A percentile compares a stretch with the other conserved stretches of the same genome.
phyloP scores from a whole-genome alignment of 2,113 vertebrate genomes.

The Nycticryphes semicollaris region DNA sequence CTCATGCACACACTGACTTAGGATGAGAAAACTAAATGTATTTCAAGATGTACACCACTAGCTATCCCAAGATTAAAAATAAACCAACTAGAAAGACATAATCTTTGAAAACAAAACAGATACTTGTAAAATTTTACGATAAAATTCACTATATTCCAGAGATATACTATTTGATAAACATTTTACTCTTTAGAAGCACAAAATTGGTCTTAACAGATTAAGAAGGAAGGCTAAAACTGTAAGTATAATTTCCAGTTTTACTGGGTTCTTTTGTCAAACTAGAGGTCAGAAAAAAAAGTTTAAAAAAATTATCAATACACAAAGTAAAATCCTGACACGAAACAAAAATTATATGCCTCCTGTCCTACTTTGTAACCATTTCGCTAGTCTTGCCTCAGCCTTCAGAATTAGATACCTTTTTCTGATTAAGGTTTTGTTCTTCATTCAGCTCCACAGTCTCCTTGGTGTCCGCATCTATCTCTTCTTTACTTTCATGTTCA shows the following conservation, averaged over 20 bases:
- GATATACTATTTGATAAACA: background rate
- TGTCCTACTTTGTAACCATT: background rate
- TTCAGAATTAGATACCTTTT: conserved; percentile 84
- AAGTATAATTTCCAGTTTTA: background rate
- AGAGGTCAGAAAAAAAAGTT: background rate
- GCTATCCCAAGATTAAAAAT: background rate
- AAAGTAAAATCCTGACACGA: background rate
- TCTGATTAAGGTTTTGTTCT: conserved; percentile 78
- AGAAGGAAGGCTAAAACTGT: background rate
- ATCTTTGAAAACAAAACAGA: background rate
- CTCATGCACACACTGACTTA: background rate
- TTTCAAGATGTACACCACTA: background rate
- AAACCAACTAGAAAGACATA: background rate
- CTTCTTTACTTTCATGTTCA: conserved; percentile 89
- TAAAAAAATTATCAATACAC: background rate
- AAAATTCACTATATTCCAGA: background rate
- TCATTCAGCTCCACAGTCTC: conserved; percentile 84
- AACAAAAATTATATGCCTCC: background rate
- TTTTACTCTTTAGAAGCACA: background rate
- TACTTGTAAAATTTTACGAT: no score
- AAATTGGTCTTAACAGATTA: background rate
- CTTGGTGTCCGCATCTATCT: conserved; percentile 82
- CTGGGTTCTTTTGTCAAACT: background rate
- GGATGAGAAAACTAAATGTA: background rate
- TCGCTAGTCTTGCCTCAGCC: background rate